A percentile compares a stretch with the other conserved stretches of the same genome.
Conservation (phyloP, 64 coral and sea anemone species). For the Cladopsammia gracilis region DNA sequence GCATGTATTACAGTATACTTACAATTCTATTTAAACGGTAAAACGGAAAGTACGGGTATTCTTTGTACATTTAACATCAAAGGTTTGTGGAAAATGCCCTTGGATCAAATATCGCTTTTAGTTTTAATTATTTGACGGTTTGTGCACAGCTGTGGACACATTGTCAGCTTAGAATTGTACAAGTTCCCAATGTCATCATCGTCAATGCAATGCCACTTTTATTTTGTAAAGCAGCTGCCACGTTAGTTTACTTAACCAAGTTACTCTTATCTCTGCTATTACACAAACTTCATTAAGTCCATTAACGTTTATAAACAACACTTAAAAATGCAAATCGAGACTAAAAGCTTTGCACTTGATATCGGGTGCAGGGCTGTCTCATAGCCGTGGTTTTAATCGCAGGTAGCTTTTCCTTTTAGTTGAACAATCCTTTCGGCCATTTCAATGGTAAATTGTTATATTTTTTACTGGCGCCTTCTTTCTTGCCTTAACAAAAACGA, state of each 20-base stretch:
- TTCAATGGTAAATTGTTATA: too few species aligned
- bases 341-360: slow-evolving; percentile 13
- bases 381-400: too few species aligned
- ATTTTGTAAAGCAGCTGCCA: background rate
- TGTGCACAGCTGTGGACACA: background rate
- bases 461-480: too few species aligned
- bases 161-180: background rate
- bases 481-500: too few species aligned
- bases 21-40: too few species aligned
- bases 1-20: too few species aligned
- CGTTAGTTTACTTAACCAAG: background rate
- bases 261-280: background rate
- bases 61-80: background rate
- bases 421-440: too few species aligned
- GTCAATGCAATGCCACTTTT: background rate
- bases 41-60: too few species aligned
- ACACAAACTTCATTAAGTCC: slow-evolving; percentile 3
- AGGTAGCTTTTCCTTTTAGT: too few species aligned
- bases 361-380: background rate
- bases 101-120: background rate
- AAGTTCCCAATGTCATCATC: too few species aligned
- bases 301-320: background rate
- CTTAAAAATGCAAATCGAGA: background rate
- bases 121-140: background rate
- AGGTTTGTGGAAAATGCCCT: background rate